Base-by-base conservation (phyloP, 2,888 invertebrate species). In the Dynastes tityus region DNA sequence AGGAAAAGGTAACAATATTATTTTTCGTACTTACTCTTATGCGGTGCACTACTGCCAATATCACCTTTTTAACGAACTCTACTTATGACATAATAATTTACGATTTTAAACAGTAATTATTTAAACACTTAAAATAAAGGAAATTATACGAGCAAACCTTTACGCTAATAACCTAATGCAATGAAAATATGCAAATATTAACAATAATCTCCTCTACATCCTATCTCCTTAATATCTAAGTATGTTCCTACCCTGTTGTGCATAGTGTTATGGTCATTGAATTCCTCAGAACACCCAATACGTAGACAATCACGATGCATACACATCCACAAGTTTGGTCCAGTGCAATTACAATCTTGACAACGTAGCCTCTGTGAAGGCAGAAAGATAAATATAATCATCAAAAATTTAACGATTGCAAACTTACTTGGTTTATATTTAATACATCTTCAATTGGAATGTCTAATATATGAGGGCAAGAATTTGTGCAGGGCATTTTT, bases 301-400 rank as follows among this genome's bases (percentile, higher is more conserved):
- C 93, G 94, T 76, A 93, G 91, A 87, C 97, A 97, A 74, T 94
- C 93, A 55, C 93, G 92, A 85, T 94, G 92, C 78, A 97, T 89
- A 85, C 97, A 97, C 79, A 97, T 92, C 97, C 97, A 97, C 77
- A 97, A 90, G 87, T 96, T 95, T 71, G 94, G 94, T 1, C 95
- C 95, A 11, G 91, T 89, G 81, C 92, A 92, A 55, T 92, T 91
- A 85, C 96, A 97, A 84, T 94, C 93, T 80, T 92, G 91, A 89
- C 96, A 97, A 86, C 90, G 87, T 81, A 90, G 86, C 75, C 88
- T 88, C 93, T 93, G 86, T 1, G 84, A 85, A 29, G 71, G 61
- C 83, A 81, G 65, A 78, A 40, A 29, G 63, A 73, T 55, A n/a
- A 68, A 6, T 8, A 53, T 29, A 0, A 37, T 8, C 11, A 22